Conservation (phyloP, 2,888 invertebrate species). For the Octodonta nipae region DNA sequence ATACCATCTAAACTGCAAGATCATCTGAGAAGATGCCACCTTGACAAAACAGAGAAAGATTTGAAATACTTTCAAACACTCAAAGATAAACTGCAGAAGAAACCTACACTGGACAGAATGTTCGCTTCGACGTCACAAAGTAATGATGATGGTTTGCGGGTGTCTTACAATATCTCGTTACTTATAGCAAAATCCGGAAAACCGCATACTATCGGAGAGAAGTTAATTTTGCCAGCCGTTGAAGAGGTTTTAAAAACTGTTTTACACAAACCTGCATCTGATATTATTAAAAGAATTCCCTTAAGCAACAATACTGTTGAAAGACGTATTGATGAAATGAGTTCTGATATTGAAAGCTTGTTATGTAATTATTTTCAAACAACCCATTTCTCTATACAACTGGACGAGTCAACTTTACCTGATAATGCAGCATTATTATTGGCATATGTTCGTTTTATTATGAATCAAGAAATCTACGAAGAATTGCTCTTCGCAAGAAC, state of each 20-base stretch:
- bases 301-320: constrained; percentile 13
- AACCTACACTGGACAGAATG: no score
- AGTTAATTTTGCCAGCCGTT: not conserved
- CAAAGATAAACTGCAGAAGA: no score
- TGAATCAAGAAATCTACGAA: constrained; percentile 27
- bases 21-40: not conserved
- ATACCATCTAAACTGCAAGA: not conserved
- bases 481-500: constrained; percentile 25
- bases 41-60: no score
- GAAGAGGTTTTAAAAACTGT: constrained; percentile 6
- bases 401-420: constrained; percentile 28
- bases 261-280: no score
- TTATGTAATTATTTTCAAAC: constrained; percentile 22
- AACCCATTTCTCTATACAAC: constrained; percentile 27
- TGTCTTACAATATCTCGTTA: constrained; percentile 4
- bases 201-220: constrained; percentile 3
- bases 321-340: constrained; percentile 17
- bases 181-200: no score
- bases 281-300: no score
- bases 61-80: no score
- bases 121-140: no score
- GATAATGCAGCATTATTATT: constrained; percentile 25
- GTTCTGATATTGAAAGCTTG: constrained; percentile 24
- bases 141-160: constrained; percentile 5
- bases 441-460: constrained; percentile 37